Percentiles rank a stretch among this genome's conserved stretches.
Evolutionary conservation across 30 jellyfish, hydroid and myxozoan genomes (phyloP).

Genomic region (Hydra vulgaris): DNA sequence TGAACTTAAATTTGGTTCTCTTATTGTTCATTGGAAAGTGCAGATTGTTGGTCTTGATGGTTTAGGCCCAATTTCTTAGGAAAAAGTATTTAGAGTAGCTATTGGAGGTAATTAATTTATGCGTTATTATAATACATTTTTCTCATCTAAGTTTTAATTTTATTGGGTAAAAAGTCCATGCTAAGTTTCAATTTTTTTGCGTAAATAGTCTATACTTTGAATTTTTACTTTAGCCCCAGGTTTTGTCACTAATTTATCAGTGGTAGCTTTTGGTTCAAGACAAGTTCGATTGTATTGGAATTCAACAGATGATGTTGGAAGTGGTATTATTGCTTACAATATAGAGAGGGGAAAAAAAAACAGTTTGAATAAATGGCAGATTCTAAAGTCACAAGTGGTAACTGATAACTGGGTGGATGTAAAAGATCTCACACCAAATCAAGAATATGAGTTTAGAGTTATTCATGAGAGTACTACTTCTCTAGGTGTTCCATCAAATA

Average conservation of each 20-base stretch:
- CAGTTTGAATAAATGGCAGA: conserved; percentile 8
- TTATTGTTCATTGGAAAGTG: conserved; percentile 43
- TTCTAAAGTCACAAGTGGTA: background rate
- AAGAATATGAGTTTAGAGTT: conserved; percentile 49
- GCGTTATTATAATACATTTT: too few relatives aligned
- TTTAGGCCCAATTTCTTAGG: conserved; percentile 62
- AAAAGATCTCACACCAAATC: conserved; percentile 46
- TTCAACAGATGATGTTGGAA: conserved; percentile 52
- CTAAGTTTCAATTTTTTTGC: too few relatives aligned
- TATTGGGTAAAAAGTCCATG: too few relatives aligned
- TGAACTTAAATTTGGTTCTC: background rate
- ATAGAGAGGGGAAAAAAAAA: conserved; percentile 24
- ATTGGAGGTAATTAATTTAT: conserved; percentile 17
- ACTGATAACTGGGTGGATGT: conserved; percentile 13
- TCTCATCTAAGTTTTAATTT: too few relatives aligned
- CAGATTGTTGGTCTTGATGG: conserved; percentile 57
- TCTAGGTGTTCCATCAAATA: conserved; percentile 69
- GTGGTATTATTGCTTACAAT: conserved; percentile 69
- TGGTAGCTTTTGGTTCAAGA: conserved; percentile 28
- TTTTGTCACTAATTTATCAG: conserved; percentile 31
- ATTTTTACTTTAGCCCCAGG: conserved; percentile 24
- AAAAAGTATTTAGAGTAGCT: conserved; percentile 25
- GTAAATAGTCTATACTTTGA: too few relatives aligned
- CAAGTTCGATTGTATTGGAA: conserved; percentile 53
- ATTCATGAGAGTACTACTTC: conserved; percentile 49